Evolutionary conservation across 2,888 invertebrate species (phyloP).

Genomic region (Tenthredo amoena): DNA sequence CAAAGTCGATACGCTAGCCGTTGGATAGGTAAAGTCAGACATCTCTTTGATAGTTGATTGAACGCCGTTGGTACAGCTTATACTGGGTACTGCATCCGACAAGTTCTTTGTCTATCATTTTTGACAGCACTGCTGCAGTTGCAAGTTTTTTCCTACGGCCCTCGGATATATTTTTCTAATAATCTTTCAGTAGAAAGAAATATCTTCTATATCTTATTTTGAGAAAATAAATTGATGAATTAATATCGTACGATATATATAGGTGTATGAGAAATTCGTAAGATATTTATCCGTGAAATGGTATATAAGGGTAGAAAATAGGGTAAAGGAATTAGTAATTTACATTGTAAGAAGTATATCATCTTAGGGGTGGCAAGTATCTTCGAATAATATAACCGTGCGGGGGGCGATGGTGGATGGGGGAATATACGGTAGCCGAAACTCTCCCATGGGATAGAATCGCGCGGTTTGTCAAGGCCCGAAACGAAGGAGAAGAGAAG

Average conservation of each 20-base stretch:
- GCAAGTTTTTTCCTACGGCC: background rate
- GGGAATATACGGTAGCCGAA: background rate
- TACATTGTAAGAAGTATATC: constrained; percentile 25
- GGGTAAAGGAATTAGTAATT: background rate
- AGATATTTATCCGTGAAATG: background rate
- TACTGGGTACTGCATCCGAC: background rate
- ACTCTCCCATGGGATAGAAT: constrained; percentile 2
- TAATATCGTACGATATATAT: background rate
- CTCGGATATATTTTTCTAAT: background rate
- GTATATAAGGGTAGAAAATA: background rate
- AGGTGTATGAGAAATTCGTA: background rate
- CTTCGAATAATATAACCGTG: constrained; percentile 13
- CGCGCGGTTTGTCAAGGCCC: background rate
- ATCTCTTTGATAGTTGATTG: constrained; percentile 13
- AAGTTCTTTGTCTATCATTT: background rate
- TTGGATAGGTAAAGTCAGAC: background rate
- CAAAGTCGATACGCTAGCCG: background rate
- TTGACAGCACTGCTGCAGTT: background rate
- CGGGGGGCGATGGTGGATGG: background rate
- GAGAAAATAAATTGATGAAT: background rate
- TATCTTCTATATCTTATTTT: background rate
- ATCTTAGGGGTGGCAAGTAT: background rate
- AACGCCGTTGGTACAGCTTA: background rate
- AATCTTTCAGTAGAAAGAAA: background rate
- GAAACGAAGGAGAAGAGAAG: background rate